These are phyloP conservation scores for Drosophila simulans DNA, from an alignment of 1,140 invertebrate genomes.

Conservation along the genomic window DNA sequence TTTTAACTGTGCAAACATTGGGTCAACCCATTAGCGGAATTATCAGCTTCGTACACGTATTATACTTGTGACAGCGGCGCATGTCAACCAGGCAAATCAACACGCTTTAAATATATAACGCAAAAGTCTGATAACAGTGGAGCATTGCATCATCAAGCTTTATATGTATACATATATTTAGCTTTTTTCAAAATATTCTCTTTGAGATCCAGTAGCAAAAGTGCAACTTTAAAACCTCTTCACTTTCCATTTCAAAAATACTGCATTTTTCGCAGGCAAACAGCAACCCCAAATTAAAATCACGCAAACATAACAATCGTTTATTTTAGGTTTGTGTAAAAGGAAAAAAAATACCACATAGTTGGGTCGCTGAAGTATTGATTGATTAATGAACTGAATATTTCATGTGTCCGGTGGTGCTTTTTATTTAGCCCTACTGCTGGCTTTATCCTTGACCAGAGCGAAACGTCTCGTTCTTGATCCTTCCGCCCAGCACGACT, in stretches of 20 bases:
- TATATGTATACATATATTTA: background rate
- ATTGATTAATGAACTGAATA: conserved; percentile 40
- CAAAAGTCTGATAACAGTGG: background rate
- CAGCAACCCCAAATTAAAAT: no score
- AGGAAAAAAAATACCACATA: background rate
- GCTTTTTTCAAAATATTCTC: background rate
- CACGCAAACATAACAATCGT: background rate
- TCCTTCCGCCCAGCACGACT: conserved; percentile 11
- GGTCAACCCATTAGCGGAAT: conserved; percentile 61
- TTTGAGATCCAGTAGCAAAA: no score
- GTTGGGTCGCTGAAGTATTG: conserved; percentile 10
- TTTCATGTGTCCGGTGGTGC: conserved; percentile 12
- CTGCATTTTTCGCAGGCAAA: no score
- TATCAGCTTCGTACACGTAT: conserved; percentile 61
- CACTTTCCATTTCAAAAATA: no score
- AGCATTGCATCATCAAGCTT: background rate
- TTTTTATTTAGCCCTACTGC: no score
- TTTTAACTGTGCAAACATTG: conserved; percentile 71
- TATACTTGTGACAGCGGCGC: conserved; percentile 26
- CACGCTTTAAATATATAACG: conserved; percentile 42
- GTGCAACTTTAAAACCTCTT: no score
- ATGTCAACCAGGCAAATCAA: conserved; percentile 58
- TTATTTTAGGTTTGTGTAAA: background rate
- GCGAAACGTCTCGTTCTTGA: background rate
- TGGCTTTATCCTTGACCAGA: conserved; percentile 15